Base-by-base conservation (phyloP, 1,140 invertebrate genomes). In the Sinonovacula constricta region DNA sequence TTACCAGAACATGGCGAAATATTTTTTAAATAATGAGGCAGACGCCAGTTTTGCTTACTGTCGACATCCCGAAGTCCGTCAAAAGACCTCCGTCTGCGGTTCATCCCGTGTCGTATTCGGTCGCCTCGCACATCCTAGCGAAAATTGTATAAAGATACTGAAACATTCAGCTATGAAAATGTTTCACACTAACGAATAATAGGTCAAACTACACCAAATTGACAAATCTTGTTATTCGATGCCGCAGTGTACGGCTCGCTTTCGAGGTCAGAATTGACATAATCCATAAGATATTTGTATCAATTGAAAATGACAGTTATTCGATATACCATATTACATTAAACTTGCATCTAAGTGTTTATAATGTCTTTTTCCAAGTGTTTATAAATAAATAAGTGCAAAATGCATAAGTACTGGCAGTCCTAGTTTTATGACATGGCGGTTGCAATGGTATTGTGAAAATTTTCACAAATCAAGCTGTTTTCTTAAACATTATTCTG, bases 11-110 rank as follows among this genome's bases (percentile, higher is more conserved):
- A n/a, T n/a, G n/a, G n/a, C n/a, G n/a, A n/a, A n/a, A n/a, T n/a
- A n/a, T n/a, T n/a, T n/a, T n/a, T n/a, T n/a, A n/a, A n/a, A n/a
- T n/a, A n/a, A n/a, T n/a, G n/a, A n/a, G n/a, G n/a, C n/a, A n/a
- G n/a, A n/a, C 26, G 51, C 26, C 7, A 49, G n/a, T 28, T 10
- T 49, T 34, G 70, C 80, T 59, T 81, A 84, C 83, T 80, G 71
- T 84, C 83, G 18, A 81, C 80, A 67, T 84, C 80, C 54, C 75
- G 74, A 34, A 84, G 72, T 24, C 74, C 76, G 14, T 80, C 83
- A 22, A 84, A 70, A 10, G 83, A 84, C 24, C 83, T 65, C 2
- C 83, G 34, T 30, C 83, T 39, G 53, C 83, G 60, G 0, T 80
- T 80, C 30, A 84, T 59, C 2, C 78, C 79, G 0, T 34, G 63